These are phyloP conservation scores for Hemaris fuciformis DNA, from an alignment of 2,888 invertebrate species.

Conservation along the genomic window DNA sequence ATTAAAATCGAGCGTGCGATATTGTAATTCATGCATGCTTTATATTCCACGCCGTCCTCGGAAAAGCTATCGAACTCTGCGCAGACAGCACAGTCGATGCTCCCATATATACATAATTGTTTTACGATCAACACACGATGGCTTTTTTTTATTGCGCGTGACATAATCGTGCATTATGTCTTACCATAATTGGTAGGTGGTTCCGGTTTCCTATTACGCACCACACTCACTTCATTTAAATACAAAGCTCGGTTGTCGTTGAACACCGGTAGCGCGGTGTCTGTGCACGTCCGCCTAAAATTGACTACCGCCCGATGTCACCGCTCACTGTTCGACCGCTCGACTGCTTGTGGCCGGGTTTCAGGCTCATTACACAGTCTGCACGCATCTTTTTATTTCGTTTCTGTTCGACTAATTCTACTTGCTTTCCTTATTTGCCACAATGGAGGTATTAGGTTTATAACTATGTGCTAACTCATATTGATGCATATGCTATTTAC, in stretches of 20 bases:
- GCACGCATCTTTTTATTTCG: conserved; percentile 23
- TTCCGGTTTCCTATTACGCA: conserved; percentile 66
- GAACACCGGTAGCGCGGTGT: conserved; percentile 45
- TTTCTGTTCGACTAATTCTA: conserved; percentile 11
- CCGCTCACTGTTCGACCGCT: no score
- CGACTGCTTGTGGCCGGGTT: background rate
- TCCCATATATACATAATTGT: background rate
- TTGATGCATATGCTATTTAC: background rate
- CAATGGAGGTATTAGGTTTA: background rate
- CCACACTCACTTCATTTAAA: conserved; percentile 59
- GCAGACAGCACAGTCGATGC: background rate
- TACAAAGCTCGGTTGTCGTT: conserved; percentile 52
- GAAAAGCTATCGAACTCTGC: conserved; percentile 2
- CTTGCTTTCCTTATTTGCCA: background rate
- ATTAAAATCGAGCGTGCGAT: conserved; percentile 15
- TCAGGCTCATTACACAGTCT: conserved; percentile 30
- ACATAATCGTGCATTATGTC: conserved; percentile 26
- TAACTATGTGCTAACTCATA: background rate
- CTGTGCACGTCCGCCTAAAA: conserved; percentile 42
- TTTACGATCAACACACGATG: conserved; percentile 13
- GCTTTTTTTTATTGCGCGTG: conserved; percentile 22
- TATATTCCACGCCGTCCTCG: background rate
- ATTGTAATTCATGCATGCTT: conserved; percentile 5
- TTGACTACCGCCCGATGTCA: conserved; percentile 16
- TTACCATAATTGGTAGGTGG: conserved; percentile 45